A percentile compares a stretch with the other conserved stretches of the same genome.
Conservation (phyloP, 2,113 vertebrate species). For the Atractosteus spatula region DNA sequence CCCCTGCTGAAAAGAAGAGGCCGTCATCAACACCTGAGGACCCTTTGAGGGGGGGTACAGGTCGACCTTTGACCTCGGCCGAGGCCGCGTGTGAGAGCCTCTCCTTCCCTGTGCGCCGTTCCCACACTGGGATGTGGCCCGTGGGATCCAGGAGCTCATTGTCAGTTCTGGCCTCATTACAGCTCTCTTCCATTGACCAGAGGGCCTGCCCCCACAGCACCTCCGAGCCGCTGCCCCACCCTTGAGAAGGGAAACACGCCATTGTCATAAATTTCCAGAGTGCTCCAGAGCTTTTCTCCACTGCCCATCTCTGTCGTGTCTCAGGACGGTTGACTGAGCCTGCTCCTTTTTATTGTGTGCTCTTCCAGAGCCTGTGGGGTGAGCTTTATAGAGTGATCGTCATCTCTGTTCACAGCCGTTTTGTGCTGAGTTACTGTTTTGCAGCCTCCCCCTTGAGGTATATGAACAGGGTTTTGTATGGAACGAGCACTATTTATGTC, state of each 20-base stretch:
- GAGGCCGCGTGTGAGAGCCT: conserved; percentile 15
- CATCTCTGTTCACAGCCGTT: no score
- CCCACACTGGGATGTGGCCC: conserved; percentile 5
- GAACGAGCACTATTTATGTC: no score
- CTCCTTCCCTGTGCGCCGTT: conserved; percentile 22
- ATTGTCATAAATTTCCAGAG: conserved; percentile 20
- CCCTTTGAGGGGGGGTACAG: background rate
- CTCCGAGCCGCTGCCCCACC: background rate
- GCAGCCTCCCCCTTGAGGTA: no score
- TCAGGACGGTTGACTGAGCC: conserved; percentile 16
- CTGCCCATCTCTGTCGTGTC: background rate
- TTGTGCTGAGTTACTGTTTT: no score
- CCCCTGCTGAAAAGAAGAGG: background rate
- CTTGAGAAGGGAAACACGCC: conserved; percentile 7
- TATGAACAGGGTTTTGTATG: no score
- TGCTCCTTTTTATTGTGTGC: conserved; percentile 3
- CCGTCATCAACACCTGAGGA: conserved; percentile 19
- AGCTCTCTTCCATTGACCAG: background rate
- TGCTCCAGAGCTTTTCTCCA: background rate
- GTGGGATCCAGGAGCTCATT: conserved; percentile 1
- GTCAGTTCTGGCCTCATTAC: background rate
- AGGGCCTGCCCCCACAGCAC: background rate
- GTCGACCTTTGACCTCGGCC: conserved; percentile 28
- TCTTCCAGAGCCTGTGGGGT: conserved; percentile 2
- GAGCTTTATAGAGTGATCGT: background rate